phyloP scores from a whole-genome alignment of 2,113 vertebrate species.

The Machaerirhynchus nigripectus region DNA sequence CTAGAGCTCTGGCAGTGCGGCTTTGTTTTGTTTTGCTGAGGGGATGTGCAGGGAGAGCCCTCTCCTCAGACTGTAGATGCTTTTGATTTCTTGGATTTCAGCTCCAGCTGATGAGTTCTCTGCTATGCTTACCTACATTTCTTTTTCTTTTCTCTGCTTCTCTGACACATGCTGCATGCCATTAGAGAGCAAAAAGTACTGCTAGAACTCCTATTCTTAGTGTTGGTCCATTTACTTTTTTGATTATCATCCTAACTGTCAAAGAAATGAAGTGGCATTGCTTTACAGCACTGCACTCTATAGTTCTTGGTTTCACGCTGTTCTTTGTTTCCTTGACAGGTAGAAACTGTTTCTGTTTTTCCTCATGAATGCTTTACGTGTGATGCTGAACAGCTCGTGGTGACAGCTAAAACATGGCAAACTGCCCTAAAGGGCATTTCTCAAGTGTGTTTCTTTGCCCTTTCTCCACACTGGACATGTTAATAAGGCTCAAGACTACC shows the following conservation, averaged over 20 bases:
- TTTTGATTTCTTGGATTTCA: constrained; percentile 19
- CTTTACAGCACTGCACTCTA: neutral
- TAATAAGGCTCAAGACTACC: constrained; percentile 8
- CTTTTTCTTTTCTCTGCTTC: neutral
- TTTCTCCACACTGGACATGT: neutral
- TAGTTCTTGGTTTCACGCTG: neutral
- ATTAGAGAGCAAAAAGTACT: constrained; percentile 13
- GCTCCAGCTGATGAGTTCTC: neutral
- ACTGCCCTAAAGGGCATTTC: neutral
- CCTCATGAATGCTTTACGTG: constrained; percentile 27
- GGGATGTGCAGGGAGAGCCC: neutral
- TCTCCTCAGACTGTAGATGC: neutral
- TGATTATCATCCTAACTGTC: constrained; percentile 48
- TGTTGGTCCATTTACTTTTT: constrained; percentile 42
- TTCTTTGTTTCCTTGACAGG: constrained; percentile 47
- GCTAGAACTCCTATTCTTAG: constrained; percentile 16
- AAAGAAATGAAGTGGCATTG: constrained; percentile 29
- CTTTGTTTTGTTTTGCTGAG: neutral
- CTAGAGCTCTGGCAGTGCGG: neutral
- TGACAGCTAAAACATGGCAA: constrained; percentile 25
- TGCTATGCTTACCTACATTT: neutral
- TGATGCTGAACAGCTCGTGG: neutral
- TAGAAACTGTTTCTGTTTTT: constrained; percentile 46
- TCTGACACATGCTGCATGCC: neutral
- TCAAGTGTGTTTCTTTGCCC: neutral